Evolutionary conservation across 2,888 invertebrate species (phyloP).

Genomic region (Synanthedon vespiformis): DNA sequence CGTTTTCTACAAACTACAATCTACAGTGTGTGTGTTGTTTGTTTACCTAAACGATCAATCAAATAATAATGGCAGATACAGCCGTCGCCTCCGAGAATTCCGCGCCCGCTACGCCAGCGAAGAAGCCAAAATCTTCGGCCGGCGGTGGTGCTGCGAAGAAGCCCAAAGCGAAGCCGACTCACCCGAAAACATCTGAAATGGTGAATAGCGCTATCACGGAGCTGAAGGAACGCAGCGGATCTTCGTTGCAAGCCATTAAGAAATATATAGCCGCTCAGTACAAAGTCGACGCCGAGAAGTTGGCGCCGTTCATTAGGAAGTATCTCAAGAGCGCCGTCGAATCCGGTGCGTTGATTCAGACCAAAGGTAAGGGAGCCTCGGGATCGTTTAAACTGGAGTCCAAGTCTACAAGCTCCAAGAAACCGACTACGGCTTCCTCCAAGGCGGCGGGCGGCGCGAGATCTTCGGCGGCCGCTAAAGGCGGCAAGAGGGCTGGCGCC

Average conservation of each 20-base stretch:
- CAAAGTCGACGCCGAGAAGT: slow-evolving; percentile 32
- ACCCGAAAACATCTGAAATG: slow-evolving; percentile 41
- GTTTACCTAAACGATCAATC: no score
- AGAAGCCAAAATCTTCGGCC: slow-evolving; percentile 22
- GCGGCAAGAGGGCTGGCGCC: no score
- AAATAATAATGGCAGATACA: no score
- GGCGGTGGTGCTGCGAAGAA: slow-evolving; percentile 16
- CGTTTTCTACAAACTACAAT: no score
- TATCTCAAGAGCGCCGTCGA: slow-evolving; percentile 37
- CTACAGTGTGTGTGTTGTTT: no score
- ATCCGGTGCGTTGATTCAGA: slow-evolving; percentile 38
- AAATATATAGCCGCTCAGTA: slow-evolving; percentile 40
- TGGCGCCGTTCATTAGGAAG: slow-evolving; percentile 42
- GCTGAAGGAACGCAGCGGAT: slow-evolving; percentile 42
- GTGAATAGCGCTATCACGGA: slow-evolving; percentile 34
- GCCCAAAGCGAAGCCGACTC: slow-evolving; percentile 34
- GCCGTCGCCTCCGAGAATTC: slow-evolving; percentile 6
- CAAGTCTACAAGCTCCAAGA: slow-evolving; percentile 3
- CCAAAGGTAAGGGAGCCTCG: slow-evolving; percentile 42
- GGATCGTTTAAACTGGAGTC: slow-evolving; percentile 48
- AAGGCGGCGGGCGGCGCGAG: no score
- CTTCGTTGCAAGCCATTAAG: slow-evolving; percentile 49
- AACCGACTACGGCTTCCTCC: no score
- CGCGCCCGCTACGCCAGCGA: slow-evolving; percentile 27
- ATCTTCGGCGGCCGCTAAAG: no score